phyloP scores from a whole-genome alignment of 37 sponge, comb jelly and placozoan species.

The Halichondria panicea region DNA sequence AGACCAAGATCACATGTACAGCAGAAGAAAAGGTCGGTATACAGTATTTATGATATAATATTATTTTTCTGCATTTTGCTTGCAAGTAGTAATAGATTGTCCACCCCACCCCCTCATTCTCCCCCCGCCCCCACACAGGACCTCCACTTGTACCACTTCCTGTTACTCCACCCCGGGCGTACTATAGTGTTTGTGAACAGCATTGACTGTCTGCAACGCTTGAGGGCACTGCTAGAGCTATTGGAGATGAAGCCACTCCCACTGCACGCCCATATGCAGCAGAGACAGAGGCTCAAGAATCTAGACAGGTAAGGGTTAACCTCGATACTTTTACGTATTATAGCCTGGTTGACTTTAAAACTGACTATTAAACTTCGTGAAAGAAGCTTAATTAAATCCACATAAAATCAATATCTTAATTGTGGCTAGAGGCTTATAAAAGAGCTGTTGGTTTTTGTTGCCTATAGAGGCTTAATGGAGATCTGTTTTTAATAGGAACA shows the following conservation, averaged over 20 bases:
- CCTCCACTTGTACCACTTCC: conserved; percentile 84
- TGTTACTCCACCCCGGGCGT: conserved; percentile 72
- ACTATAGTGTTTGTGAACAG: conserved; percentile 93
- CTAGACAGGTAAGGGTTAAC: conserved; percentile 72
- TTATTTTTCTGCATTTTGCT: background rate
- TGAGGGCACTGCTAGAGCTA: conserved; percentile 63
- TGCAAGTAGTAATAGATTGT: no score
- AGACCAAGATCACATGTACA: conserved; percentile 84
- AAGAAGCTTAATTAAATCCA: background rate
- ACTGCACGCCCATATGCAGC: conserved; percentile 96
- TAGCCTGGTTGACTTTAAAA: conserved; percentile 19
- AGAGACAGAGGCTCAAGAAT: conserved; percentile 92
- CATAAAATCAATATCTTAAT: no score
- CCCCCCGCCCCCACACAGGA: conserved; percentile 42
- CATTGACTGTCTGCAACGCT: conserved; percentile 69
- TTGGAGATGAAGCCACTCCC: conserved; percentile 66
- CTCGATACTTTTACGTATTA: no score
- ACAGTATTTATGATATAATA: background rate
- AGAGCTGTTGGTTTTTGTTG: no score
- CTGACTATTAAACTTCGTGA: no score
- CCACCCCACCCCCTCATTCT: background rate
- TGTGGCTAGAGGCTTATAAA: no score
- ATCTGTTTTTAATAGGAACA: no score
- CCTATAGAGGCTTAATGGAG: no score
- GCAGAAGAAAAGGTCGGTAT: conserved; percentile 74